Evolutionary conservation across 2,113 vertebrate genomes (phyloP).

Genomic region (Crotalus tigris): DNA sequence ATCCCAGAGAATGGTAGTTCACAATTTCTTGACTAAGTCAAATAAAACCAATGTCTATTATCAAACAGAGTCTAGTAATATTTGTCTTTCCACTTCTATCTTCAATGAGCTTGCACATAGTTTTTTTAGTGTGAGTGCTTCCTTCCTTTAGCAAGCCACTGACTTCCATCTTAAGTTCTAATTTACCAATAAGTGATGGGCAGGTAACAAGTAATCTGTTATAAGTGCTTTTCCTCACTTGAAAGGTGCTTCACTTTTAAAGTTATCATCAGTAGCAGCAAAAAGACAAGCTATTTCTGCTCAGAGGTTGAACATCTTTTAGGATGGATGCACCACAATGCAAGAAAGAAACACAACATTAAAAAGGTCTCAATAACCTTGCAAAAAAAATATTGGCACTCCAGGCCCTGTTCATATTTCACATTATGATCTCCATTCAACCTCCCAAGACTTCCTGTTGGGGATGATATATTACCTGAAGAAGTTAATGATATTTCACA

Average conservation of each 20-base stretch:
- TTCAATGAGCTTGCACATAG: not conserved
- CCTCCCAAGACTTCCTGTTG: not conserved
- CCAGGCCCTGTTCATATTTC: not conserved
- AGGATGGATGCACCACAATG: not conserved
- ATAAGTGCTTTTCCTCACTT: not conserved
- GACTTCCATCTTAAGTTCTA: no score
- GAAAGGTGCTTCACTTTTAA: not conserved
- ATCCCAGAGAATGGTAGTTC: not conserved
- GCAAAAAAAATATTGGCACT: constrained; percentile 25
- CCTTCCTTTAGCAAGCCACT: not conserved
- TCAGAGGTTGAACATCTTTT: not conserved
- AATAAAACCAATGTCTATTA: not conserved
- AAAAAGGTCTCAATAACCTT: constrained; percentile 10
- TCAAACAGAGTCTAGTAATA: not conserved
- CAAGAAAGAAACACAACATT: not conserved
- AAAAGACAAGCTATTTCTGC: not conserved
- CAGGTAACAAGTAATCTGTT: not conserved
- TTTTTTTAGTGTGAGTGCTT: not conserved
- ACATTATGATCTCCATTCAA: not conserved
- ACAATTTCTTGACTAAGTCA: not conserved
- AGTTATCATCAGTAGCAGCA: not conserved
- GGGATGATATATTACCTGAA: not conserved
- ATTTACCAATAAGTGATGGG: not conserved
- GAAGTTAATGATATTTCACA: not conserved
- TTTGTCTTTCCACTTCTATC: not conserved